Base-by-base conservation (phyloP, 2,797 vertebrate species). In the Apogon hyalosoma region DNA sequence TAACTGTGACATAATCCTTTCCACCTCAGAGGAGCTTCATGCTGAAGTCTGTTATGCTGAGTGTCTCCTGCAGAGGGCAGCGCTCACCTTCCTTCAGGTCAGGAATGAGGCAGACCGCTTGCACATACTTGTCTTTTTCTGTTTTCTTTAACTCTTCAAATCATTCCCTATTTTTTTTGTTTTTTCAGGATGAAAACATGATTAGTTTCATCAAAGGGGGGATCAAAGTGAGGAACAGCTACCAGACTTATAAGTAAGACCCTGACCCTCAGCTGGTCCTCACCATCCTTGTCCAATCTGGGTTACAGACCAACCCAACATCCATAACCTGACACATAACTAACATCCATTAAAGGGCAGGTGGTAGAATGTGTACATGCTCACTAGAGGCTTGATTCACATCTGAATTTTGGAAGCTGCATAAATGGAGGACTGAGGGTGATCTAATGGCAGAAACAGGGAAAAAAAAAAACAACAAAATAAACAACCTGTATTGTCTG, bases 171-270 rank as follows among this genome's bases (percentile, higher is more conserved):
- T 31, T 18, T 28, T 3, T 4, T 53, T 2, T 19, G 6, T 7
- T 36, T 38, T 45, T 28, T 68, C 86, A 99, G 98, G 97, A 98
- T 88, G 98, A 99, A 92, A 99, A 97, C 88, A 98, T 99, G 97
- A 97, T 99, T 85, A 98, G 95, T 89, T 99, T 99, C 85, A 97
- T 98, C 85, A 99, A 98, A 93, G 97, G 97, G 0, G 96, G 98
- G 79, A 98, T 99, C 90, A 98, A 96, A 95, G 97, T 99, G 84
- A 95, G 96, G 75, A 98, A 96, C 91, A 99, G 97, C 90, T 99
- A 97, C 86, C 97, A 98, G 92, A 99, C 94, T 2, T 99, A 99
- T 92, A 98, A 97, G 97, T 99, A 83, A 95, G 95, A 15, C 54
- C 53, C n/a, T 41, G 11, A 3, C 31, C 7, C n/a, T 24, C 12